Conservation (phyloP, 2,888 invertebrate genomes). For the Mesodorylaimus sp. region DNA sequence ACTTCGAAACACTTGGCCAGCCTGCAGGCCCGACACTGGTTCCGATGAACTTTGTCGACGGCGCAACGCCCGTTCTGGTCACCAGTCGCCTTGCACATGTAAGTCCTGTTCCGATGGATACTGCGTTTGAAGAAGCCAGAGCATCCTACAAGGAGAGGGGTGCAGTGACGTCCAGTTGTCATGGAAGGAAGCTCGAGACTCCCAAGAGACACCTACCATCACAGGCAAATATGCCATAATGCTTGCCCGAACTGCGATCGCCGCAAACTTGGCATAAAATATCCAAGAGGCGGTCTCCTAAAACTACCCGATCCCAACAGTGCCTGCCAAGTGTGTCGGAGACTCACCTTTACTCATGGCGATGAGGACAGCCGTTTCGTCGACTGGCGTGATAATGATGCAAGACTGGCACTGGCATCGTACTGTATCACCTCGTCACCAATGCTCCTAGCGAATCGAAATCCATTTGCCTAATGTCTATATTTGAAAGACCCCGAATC, state of each 20-base stretch:
- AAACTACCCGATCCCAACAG: neutral
- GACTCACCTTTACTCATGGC: no score
- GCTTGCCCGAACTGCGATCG: conserved; percentile 90
- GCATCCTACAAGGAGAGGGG: conserved; percentile 46
- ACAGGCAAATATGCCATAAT: conserved; percentile 92
- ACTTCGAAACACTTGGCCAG: conserved; percentile 85
- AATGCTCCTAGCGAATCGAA: no score
- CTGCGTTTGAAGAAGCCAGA: conserved; percentile 90
- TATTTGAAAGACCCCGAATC: no score
- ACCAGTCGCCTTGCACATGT: conserved; percentile 87
- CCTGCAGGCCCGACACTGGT: conserved; percentile 86
- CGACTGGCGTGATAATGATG: no score
- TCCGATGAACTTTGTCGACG: conserved; percentile 86
- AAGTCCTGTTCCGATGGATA: conserved; percentile 81
- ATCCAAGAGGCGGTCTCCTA: conserved; percentile 40
- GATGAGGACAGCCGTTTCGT: no score
- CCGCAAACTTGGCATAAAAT: conserved; percentile 87
- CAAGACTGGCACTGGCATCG: no score
- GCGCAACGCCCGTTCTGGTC: conserved; percentile 58
- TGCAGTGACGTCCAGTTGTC: neutral
- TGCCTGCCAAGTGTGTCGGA: no score
- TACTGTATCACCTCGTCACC: no score
- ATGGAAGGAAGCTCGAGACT: neutral
- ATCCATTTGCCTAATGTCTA: no score
- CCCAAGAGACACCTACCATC: conserved; percentile 53